Conservation (phyloP, 2,888 invertebrate species). For the Amblyjoppa fuscipennis region DNA sequence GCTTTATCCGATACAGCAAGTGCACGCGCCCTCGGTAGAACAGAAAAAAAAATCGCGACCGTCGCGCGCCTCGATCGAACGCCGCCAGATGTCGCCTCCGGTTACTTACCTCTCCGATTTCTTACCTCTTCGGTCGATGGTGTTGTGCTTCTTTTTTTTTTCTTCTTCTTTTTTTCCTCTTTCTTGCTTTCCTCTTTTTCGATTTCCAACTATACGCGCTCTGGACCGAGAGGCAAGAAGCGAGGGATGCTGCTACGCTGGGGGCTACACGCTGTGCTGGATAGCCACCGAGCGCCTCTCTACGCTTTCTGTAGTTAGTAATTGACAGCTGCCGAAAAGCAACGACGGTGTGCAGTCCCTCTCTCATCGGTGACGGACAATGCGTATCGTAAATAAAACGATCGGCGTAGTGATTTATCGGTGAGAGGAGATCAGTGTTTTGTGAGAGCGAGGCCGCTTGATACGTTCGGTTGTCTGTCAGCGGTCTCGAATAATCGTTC, state of each 20-base stretch:
- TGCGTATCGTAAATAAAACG: slow-evolving; percentile 63
- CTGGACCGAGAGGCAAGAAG: slow-evolving; percentile 76
- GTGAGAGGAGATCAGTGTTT: slow-evolving; percentile 55
- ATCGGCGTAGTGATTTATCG: slow-evolving; percentile 64
- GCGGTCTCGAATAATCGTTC: slow-evolving; percentile 47
- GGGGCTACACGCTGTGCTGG: slow-evolving; percentile 40
- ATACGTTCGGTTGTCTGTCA: slow-evolving; percentile 51
- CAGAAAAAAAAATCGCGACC: neutral
- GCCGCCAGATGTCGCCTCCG: slow-evolving; percentile 31
- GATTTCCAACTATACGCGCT: slow-evolving; percentile 58
- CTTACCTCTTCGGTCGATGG: slow-evolving; percentile 12
- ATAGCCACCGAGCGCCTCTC: slow-evolving; percentile 67
- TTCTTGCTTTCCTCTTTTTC: slow-evolving; percentile 36
- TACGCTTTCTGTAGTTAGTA: slow-evolving; percentile 79
- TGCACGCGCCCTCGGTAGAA: neutral
- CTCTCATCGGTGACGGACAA: slow-evolving; percentile 51
- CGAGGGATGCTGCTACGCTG: slow-evolving; percentile 76
- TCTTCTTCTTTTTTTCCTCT: slow-evolving; percentile 5
- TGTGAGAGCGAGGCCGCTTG: slow-evolving; percentile 44
- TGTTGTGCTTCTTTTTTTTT: slow-evolving; percentile 20
- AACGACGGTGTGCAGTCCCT: slow-evolving; percentile 39
- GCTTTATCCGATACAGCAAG: slow-evolving; percentile 8
- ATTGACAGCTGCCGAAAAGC: slow-evolving; percentile 83
- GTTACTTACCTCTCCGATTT: slow-evolving; percentile 60
- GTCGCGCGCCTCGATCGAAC: neutral